Evolutionary conservation across 2,888 invertebrate species (phyloP).

Genomic region (Julus scandinavius): DNA sequence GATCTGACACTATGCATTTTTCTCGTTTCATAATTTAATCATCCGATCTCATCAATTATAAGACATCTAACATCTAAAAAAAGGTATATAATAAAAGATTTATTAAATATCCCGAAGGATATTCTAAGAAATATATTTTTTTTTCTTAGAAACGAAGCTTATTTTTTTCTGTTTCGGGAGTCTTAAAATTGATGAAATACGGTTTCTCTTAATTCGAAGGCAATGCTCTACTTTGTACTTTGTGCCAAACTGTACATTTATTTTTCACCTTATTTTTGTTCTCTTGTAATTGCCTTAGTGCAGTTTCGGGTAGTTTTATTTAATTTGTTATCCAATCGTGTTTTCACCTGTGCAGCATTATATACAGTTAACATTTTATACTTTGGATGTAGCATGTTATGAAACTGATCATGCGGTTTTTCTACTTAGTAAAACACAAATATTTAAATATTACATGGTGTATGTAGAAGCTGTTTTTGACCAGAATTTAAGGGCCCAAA

Average conservation of each 20-base stretch:
- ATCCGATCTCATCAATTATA: too few relatives aligned
- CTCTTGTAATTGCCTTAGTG: neutral
- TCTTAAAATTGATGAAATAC: too few relatives aligned
- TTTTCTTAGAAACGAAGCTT: too few relatives aligned
- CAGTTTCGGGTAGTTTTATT: neutral
- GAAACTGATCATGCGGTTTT: constrained; percentile 4
- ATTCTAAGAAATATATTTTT: too few relatives aligned
- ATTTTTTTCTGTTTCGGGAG: too few relatives aligned
- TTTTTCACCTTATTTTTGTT: neutral
- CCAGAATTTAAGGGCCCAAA: too few relatives aligned
- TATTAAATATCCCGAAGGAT: too few relatives aligned
- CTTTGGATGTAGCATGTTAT: constrained; percentile 36
- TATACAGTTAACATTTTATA: neutral
- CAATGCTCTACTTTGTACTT: neutral
- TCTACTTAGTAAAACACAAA: constrained; percentile 26
- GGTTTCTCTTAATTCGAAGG: neutral
- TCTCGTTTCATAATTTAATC: neutral
- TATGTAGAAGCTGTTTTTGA: too few relatives aligned
- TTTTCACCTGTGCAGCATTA: neutral
- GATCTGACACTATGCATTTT: constrained; percentile 43
- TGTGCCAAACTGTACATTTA: constrained; percentile 45
- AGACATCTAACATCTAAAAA: too few relatives aligned
- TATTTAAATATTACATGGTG: neutral
- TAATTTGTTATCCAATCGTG: neutral
- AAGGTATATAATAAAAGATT: too few relatives aligned